Conservation (phyloP, 1,140 invertebrate genomes). For the Anagrus nilaparvatae region DNA sequence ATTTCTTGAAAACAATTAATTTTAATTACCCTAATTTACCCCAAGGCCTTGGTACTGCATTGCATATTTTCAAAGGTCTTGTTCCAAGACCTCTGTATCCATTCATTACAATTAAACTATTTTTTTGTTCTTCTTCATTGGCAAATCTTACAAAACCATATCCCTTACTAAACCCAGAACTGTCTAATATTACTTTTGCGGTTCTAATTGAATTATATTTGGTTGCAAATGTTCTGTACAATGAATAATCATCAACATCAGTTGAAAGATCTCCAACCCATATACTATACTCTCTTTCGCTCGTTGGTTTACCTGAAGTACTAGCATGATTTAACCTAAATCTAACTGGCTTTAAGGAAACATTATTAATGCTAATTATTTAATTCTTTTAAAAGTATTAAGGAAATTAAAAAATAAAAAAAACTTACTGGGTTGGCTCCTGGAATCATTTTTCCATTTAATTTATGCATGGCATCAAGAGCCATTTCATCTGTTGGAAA, state of each 20-base stretch:
- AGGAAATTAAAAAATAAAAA: conserved; percentile 8
- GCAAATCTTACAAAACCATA: conserved; percentile 95
- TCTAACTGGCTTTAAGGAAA: conserved; percentile 51
- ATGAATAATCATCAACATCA: conserved; percentile 92
- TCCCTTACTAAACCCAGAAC: conserved; percentile 82
- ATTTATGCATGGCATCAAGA: conserved; percentile 85
- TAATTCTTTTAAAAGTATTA: not conserved
- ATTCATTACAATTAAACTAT: conserved; percentile 82
- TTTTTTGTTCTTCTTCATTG: conserved; percentile 88
- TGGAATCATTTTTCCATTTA: conserved; percentile 94
- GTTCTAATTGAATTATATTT: conserved; percentile 88
- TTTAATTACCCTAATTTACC: conserved; percentile 33
- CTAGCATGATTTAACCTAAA: conserved; percentile 87
- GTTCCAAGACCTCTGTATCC: conserved; percentile 71
- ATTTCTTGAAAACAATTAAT: not conserved
- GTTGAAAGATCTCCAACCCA: conserved; percentile 91
- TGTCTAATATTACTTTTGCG: conserved; percentile 90
- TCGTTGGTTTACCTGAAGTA: conserved; percentile 61
- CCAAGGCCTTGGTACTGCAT: conserved; percentile 74
- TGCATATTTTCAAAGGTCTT: conserved; percentile 82
- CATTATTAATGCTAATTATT: conserved; percentile 8
- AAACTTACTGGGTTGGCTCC: conserved; percentile 58
- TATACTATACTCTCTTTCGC: conserved; percentile 82
- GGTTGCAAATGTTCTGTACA: conserved; percentile 85
- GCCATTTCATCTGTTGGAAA: conserved; percentile 87